phyloP scores from a whole-genome alignment of 2,888 invertebrate genomes.

The Orchesella flavescens region DNA sequence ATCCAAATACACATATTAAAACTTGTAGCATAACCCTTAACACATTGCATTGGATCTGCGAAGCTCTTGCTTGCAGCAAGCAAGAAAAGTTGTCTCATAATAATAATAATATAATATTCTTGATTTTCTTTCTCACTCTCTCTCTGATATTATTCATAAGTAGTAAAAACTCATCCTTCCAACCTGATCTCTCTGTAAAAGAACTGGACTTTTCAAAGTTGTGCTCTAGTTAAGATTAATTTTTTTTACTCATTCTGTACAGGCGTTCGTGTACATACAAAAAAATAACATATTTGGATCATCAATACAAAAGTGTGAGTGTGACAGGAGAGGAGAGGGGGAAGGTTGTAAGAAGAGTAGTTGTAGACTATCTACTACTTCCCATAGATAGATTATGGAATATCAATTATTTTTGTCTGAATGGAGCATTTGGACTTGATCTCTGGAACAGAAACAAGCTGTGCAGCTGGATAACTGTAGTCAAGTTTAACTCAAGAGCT shows the following conservation, averaged over 20 bases:
- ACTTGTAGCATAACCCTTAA: constrained; percentile 38
- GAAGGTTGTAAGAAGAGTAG: not conserved
- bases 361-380: constrained; percentile 1
- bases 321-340: not conserved
- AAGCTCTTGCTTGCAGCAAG: constrained; percentile 47
- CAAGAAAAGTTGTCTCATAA: constrained; percentile 34
- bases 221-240: not conserved
- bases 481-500: constrained; percentile 30
- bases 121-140: not conserved
- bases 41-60: constrained; percentile 50
- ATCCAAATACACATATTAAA: constrained; percentile 24
- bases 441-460: constrained; percentile 18
- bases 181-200: not conserved
- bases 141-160: constrained; percentile 27
- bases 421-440: constrained; percentile 33
- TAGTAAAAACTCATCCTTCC: not conserved
- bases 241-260: not conserved
- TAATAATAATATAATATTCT: not conserved
- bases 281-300: not conserved
- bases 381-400: constrained; percentile 23
- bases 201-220: not conserved
- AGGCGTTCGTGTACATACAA: not conserved
- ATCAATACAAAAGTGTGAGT: not conserved
- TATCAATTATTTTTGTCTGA: constrained; percentile 11
- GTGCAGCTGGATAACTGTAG: constrained; percentile 24